A percentile compares a stretch with the other conserved stretches of the same genome.
Evolutionary conservation across 2,888 invertebrate genomes (phyloP).

Genomic region (Ormyrus rosae): DNA sequence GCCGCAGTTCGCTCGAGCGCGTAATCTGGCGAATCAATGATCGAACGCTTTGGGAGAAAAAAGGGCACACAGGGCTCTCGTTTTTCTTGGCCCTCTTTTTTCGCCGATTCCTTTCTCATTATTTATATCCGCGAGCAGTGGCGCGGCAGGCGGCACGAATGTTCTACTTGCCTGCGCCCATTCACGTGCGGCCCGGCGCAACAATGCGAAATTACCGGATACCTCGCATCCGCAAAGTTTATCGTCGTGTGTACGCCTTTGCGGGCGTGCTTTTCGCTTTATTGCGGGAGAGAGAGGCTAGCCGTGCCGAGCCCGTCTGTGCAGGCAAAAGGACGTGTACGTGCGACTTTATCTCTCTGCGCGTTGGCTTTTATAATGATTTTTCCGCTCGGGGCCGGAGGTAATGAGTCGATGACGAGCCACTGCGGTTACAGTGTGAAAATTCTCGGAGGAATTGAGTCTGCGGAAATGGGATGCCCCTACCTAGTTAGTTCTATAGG

Average conservation of each 20-base stretch:
- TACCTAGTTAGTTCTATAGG: no score
- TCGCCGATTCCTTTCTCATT: conserved; percentile 51
- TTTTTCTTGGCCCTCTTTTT: conserved; percentile 32
- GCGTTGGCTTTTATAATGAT: conserved; percentile 41
- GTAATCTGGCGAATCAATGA: no score
- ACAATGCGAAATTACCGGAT: conserved; percentile 73
- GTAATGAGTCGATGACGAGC: conserved; percentile 39
- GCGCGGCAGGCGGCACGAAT: conserved; percentile 27
- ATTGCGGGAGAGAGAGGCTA: conserved; percentile 28
- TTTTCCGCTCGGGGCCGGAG: conserved; percentile 27
- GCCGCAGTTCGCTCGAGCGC: no score
- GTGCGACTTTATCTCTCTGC: conserved; percentile 14
- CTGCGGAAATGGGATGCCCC: no score
- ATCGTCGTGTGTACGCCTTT: conserved; percentile 60
- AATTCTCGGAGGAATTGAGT: no score
- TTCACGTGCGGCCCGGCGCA: conserved; percentile 64
- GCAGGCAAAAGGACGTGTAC: not conserved
- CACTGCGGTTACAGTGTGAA: not conserved
- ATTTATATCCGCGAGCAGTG: conserved; percentile 38
- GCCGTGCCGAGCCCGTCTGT: not conserved
- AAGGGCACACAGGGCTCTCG: not conserved
- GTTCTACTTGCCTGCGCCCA: conserved; percentile 70
- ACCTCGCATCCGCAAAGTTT: conserved; percentile 73
- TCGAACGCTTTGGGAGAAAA: no score
- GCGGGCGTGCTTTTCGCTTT: conserved; percentile 51